A percentile compares a stretch with the other conserved stretches of the same genome.
Evolutionary conservation across 2,888 invertebrate species (phyloP).

Genomic region (Athalia rosae): DNA sequence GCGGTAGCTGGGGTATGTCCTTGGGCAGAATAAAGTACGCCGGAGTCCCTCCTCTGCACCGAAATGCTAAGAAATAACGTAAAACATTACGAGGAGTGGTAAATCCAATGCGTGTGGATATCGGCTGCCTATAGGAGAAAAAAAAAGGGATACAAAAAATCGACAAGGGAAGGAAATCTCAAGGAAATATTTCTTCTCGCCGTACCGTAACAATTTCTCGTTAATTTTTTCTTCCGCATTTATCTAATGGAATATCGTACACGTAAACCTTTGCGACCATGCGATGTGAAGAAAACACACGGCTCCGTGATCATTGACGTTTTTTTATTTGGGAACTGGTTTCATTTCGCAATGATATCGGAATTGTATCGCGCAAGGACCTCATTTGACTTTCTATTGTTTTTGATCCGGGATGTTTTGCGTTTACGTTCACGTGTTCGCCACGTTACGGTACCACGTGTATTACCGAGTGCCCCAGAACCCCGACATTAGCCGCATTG

Average conservation of each 20-base stretch:
- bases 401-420: conserved; percentile 36
- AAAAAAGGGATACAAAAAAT: not conserved
- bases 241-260: not conserved
- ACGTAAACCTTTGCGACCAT: not conserved
- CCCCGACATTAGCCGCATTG: too few species aligned
- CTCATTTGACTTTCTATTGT: conserved; percentile 53
- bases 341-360: conserved; percentile 51
- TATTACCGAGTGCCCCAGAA: not conserved
- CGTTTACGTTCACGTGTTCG: conserved; percentile 21
- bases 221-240: not conserved
- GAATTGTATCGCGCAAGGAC: conserved; percentile 48
- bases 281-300: not conserved
- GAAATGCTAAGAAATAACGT: conserved; percentile 4
- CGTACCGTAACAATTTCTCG: not conserved
- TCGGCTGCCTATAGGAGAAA: not conserved
- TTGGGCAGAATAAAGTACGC: not conserved
- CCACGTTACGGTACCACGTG: conserved; percentile 9
- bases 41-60: not conserved
- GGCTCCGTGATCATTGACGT: not conserved
- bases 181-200: conserved; percentile 15
- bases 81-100: not conserved
- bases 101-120: not conserved
- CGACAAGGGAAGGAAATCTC: not conserved
- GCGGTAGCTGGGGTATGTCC: not conserved
- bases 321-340: conserved; percentile 45